Percentiles rank a stretch among this genome's conserved stretches.
These are phyloP conservation scores for Geotrupes spiniger DNA, from an alignment of 2,888 invertebrate species.

Conservation along the genomic window DNA sequence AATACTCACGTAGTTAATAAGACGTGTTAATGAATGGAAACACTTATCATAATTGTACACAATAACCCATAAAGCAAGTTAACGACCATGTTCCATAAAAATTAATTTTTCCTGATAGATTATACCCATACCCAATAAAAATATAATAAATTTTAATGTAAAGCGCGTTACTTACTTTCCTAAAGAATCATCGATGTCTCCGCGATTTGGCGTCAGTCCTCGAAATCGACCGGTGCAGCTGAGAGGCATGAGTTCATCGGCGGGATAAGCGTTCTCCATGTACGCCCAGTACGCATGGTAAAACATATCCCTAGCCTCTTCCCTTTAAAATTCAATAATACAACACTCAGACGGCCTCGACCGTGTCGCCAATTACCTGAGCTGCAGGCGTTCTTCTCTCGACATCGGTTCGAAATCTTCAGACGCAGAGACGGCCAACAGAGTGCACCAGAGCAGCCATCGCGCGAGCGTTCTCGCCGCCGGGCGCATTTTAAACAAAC, in stretches of 20 bases:
- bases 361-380: constrained; percentile 28
- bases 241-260: constrained; percentile 97
- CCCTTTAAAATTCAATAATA: constrained; percentile 56
- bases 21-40: too few species aligned
- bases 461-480: too few species aligned
- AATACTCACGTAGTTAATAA: too few species aligned
- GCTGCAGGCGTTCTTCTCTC: constrained; percentile 30
- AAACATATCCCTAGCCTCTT: constrained; percentile 92
- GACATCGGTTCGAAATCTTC: constrained; percentile 30
- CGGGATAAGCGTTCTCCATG: constrained; percentile 97
- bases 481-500: constrained; percentile 16
- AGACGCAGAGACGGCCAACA: too few species aligned
- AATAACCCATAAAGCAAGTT: too few species aligned
- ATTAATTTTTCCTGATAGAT: too few species aligned
- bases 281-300: constrained; percentile 95
- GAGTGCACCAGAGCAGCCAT: too few species aligned
- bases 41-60: too few species aligned
- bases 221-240: constrained; percentile 90
- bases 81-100: too few species aligned
- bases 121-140: too few species aligned
- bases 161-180: constrained; percentile 78
- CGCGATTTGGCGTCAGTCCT: constrained; percentile 85
- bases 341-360: not conserved
- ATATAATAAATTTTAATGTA: too few species aligned
- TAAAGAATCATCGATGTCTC: constrained; percentile 94